These are phyloP conservation scores for Monodelphis domestica DNA, from an alignment of 2,797 vertebrate species.

Conservation along the genomic window DNA sequence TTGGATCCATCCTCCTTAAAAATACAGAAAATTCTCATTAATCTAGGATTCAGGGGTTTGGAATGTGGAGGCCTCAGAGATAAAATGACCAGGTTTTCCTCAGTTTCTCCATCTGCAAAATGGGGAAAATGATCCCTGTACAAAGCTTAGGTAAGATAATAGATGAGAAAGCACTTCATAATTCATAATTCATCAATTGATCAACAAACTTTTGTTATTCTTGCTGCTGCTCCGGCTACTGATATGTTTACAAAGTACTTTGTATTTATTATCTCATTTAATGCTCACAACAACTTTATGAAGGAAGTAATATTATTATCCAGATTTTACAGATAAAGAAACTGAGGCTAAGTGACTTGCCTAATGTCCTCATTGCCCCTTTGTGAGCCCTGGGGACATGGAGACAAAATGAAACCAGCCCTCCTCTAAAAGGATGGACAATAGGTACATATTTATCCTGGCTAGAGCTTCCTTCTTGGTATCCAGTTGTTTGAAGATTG, in stretches of 20 bases:
- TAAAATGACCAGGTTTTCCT: neutral
- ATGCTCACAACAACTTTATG: neutral
- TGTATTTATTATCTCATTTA: neutral
- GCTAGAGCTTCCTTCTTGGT: neutral
- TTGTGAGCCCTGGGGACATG: fast-evolving
- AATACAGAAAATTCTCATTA: neutral
- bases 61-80: neutral
- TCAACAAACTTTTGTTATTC: neutral
- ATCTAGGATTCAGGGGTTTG: neutral
- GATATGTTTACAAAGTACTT: neutral
- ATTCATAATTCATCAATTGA: neutral
- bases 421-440: neutral
- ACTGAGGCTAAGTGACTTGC: neutral
- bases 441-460: neutral
- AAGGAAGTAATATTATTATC: neutral
- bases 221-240: neutral
- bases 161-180: neutral
- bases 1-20: neutral
- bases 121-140: neutral
- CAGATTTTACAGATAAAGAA: neutral
- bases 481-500: neutral
- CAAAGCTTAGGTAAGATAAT: neutral
- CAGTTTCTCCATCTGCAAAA: neutral
- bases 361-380: too few relatives aligned
- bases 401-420: too few relatives aligned